These are phyloP conservation scores for Eptatretus burgeri DNA, from an alignment of 2,113 vertebrate genomes.

Conservation along the genomic window DNA sequence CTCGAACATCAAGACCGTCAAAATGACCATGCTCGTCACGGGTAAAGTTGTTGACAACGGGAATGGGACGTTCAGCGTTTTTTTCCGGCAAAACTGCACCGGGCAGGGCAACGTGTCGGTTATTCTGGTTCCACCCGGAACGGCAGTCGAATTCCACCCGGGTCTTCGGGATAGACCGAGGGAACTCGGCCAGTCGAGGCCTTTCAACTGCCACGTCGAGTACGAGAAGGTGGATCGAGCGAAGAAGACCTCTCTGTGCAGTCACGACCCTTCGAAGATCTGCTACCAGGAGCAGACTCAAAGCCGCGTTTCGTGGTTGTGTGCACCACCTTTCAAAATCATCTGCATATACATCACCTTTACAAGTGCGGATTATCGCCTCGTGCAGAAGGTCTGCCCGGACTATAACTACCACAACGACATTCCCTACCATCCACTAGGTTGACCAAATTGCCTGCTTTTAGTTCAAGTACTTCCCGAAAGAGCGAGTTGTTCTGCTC, in stretches of 20 bases:
- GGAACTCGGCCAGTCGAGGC: slow-evolving; percentile 44
- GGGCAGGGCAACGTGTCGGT: slow-evolving; percentile 88
- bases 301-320: slow-evolving; percentile 76
- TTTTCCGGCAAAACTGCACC: slow-evolving; percentile 83
- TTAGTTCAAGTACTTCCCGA: too few species aligned
- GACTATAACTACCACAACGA: slow-evolving; percentile 76
- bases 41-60: slow-evolving; percentile 94
- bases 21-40: slow-evolving; percentile 72
- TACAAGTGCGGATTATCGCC: slow-evolving; percentile 79
- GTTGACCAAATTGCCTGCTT: slow-evolving; percentile 17
- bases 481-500: too few species aligned
- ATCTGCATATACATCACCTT: slow-evolving; percentile 94
- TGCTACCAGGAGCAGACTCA: slow-evolving; percentile 80
- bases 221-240: slow-evolving; percentile 73
- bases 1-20: slow-evolving; percentile 94
- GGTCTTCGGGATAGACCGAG: slow-evolving; percentile 70
- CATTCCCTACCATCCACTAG: slow-evolving; percentile 61
- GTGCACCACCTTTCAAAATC: slow-evolving; percentile 76
- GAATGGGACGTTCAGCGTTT: slow-evolving; percentile 77
- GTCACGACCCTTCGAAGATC: slow-evolving; percentile 65
- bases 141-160: slow-evolving; percentile 67
- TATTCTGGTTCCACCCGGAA: slow-evolving; percentile 69
- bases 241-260: slow-evolving; percentile 64
- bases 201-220: slow-evolving; percentile 87
- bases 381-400: slow-evolving; percentile 88